These are phyloP conservation scores for Glaucopsyche alexis DNA, from an alignment of 2,888 invertebrate genomes.

Conservation along the genomic window DNA sequence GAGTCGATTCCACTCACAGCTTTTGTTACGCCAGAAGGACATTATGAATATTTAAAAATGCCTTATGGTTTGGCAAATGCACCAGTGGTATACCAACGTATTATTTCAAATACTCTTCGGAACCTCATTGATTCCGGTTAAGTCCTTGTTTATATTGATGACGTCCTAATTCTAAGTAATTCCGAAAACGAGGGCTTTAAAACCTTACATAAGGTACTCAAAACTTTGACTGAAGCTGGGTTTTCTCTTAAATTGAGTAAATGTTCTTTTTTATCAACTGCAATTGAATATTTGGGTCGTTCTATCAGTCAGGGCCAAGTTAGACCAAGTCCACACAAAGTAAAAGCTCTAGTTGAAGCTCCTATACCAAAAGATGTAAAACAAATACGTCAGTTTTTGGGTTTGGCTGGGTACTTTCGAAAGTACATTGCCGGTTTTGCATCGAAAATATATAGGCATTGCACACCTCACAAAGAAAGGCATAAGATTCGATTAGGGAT, in stretches of 20 bases:
- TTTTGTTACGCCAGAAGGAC: too few species aligned
- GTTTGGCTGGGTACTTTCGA: too few species aligned
- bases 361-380: conserved; percentile 36
- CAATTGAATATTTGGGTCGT: conserved; percentile 33
- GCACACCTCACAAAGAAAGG: conserved; percentile 27
- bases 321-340: conserved; percentile 40
- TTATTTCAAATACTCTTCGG: too few species aligned
- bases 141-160: too few species aligned
- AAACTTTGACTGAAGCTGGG: conserved; percentile 36
- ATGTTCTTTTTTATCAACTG: background rate
- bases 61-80: too few species aligned
- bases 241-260: conserved; percentile 40
- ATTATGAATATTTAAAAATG: too few species aligned
- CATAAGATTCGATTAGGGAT: conserved; percentile 27
- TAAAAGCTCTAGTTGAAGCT: conserved; percentile 40
- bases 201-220: conserved; percentile 28
- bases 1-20: conserved; percentile 31
- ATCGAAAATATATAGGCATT: background rate
- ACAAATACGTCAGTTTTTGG: too few species aligned
- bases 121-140: too few species aligned
- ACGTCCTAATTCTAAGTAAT: conserved; percentile 31
- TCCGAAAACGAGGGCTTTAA: conserved; percentile 26
- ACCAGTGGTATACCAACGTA: too few species aligned
- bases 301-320: conserved; percentile 41
- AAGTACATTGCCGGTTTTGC: conserved; percentile 36